Evolutionary conservation across 2,888 invertebrate genomes (phyloP).

Genomic region (Drosophila paramelanica): DNA sequence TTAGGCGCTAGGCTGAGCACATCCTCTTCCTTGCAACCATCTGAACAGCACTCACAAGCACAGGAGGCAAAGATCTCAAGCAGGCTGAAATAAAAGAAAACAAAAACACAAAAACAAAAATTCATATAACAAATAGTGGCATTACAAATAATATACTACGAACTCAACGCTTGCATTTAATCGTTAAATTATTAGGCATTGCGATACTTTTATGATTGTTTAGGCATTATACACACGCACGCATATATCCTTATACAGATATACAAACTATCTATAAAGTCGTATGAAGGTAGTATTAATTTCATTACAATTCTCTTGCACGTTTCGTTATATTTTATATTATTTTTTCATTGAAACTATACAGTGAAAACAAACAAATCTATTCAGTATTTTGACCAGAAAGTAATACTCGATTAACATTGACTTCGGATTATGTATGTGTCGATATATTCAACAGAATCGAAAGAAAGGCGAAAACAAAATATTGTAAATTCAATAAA

Average conservation of each 20-base stretch:
- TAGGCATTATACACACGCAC: neutral
- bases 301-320: neutral
- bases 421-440: neutral
- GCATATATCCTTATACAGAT: neutral
- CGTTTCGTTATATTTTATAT: neutral
- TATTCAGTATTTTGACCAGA: slow-evolving; percentile 7
- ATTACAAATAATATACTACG: slow-evolving; percentile 12
- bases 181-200: slow-evolving; percentile 18
- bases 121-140: slow-evolving; percentile 2
- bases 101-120: neutral
- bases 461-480: neutral
- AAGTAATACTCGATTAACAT: slow-evolving; percentile 5
- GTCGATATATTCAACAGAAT: neutral
- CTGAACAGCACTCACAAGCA: slow-evolving; percentile 6
- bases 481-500: neutral
- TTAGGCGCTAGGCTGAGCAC: slow-evolving; percentile 15
- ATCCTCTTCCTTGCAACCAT: slow-evolving; percentile 6
- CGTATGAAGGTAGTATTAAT: neutral
- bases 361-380: neutral
- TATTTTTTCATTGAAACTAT: neutral
- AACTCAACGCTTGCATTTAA: slow-evolving; percentile 36
- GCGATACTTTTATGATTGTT: slow-evolving; percentile 9
- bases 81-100: slow-evolving; percentile 6
- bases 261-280: neutral
- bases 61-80: slow-evolving; percentile 45